These are phyloP conservation scores for Callinectes sapidus DNA, from an alignment of 2,888 invertebrate genomes.

Conservation along the genomic window DNA sequence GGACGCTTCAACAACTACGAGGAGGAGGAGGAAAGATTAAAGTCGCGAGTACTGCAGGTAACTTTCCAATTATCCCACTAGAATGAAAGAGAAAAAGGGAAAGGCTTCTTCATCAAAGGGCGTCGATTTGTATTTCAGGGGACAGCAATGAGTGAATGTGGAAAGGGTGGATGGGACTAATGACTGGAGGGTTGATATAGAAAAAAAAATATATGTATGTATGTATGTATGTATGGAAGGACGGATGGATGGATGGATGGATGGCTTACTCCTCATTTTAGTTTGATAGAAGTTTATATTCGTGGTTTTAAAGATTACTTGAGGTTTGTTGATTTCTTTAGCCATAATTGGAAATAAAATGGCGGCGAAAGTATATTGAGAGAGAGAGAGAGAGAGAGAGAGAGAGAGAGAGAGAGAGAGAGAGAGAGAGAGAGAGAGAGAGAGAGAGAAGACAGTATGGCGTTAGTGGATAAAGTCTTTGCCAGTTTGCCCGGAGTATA, in stretches of 20 bases:
- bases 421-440: slow-evolving; percentile 37
- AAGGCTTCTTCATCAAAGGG: neutral
- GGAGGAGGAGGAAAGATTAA: no score
- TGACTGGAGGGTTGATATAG: neutral
- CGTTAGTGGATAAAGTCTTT: slow-evolving; percentile 14
- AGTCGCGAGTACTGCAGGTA: neutral
- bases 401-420: slow-evolving; percentile 31
- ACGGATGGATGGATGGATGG: neutral
- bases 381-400: slow-evolving; percentile 35
- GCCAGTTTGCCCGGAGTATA: neutral
- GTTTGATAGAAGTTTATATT: neutral
- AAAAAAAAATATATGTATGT: neutral
- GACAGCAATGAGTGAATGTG: neutral
- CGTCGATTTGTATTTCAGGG: neutral
- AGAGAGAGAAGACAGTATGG: slow-evolving; percentile 2
- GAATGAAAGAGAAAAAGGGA: neutral
- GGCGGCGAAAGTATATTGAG: neutral
- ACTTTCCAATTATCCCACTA: neutral
- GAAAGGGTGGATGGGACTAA: neutral
- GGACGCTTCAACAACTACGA: no score
- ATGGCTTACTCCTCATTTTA: neutral
- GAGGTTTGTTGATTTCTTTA: neutral
- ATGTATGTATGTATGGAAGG: neutral
- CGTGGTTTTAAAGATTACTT: neutral
- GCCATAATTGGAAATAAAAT: neutral